Base-by-base conservation (phyloP, 1,140 invertebrate genomes). In the Drosophila takahashii region DNA sequence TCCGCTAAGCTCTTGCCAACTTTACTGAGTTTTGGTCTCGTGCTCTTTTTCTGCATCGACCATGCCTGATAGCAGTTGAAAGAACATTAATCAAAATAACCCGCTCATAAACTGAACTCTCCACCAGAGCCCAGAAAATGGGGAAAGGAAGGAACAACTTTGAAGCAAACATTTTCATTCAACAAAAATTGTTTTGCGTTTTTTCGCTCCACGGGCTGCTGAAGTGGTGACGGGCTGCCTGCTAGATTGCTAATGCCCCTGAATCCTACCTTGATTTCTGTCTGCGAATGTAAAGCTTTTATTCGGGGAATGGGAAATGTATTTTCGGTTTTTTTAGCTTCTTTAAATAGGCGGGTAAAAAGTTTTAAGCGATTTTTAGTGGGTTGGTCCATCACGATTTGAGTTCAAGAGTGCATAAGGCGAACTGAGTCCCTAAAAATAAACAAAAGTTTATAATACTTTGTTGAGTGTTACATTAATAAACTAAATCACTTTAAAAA, bases 331-430 rank as follows among this genome's bases (percentile, higher is more conserved):
- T 61, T 61, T 66, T 61, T 34, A 26, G 7, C 27, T 18, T 27
- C 64, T 36, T 36, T 52, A 75, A 75, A 75, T 66, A 75, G 72
- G 54, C 45, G 51, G 50, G 57, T 39, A 67, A 58, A 76, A 77
- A 61, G 73, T 77, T 77, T 57, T 77, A 77, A 76, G 72, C 62
- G 62, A 69, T 77, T 77, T 77, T 77, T 76, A 77, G 74, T 76
- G 57, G 61, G 51, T 51, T 71, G 41, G 26, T 37, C 42, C 48
- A 26, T 29, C 32, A 22, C 50, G 26, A 70, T 56, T 57, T 26
- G 34, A 47, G 50, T 34, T 54, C 15, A 45, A 66, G 48, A 26
- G 57, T 32, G 57, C 22, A 26, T 11, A 13, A 15, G 15, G n/a
- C 39, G 10, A 16, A 16, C 16, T 5, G 0, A 44, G 16, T 11